Evolutionary conservation across 2,888 invertebrate species (phyloP).

Genomic region (Oligia latruncula): DNA sequence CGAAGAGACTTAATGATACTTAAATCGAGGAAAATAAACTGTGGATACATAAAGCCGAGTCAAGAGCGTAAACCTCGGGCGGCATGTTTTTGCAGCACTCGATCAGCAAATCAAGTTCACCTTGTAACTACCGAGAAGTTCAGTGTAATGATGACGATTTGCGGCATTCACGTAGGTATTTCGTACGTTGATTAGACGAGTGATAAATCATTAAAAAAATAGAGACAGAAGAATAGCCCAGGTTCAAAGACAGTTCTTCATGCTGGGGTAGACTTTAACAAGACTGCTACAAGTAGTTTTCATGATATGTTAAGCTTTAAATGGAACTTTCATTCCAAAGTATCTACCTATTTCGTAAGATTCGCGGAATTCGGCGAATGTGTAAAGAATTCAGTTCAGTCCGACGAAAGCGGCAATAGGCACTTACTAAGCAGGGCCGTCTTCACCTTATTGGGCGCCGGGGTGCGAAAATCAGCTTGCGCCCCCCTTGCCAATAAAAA

Average conservation of each 20-base stretch:
- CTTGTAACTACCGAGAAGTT: conserved; percentile 56
- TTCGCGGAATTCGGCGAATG: not conserved
- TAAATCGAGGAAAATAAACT: conserved; percentile 9
- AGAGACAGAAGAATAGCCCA: conserved; percentile 3
- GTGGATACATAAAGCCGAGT: not conserved
- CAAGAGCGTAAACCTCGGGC: conserved; percentile 19
- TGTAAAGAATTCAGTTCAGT: conserved; percentile 23
- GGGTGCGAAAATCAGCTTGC: no score
- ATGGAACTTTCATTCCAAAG: not conserved
- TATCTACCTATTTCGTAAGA: not conserved
- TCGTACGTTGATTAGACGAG: conserved; percentile 11
- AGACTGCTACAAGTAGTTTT: not conserved
- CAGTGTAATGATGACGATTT: conserved; percentile 31
- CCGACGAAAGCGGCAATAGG: not conserved
- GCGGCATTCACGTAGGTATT: conserved; percentile 20
- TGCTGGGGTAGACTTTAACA: not conserved
- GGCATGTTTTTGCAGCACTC: conserved; percentile 48
- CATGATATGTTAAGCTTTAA: conserved; percentile 3
- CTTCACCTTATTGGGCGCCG: no score
- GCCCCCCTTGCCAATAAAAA: no score
- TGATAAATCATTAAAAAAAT: conserved; percentile 5
- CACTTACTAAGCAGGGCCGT: not conserved
- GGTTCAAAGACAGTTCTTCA: not conserved
- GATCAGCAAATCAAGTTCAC: conserved; percentile 57
- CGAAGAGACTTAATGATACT: conserved; percentile 1